Evolutionary conservation across 2,113 vertebrate genomes (phyloP).

Genomic region (Sarotherodon lohbergeri): DNA sequence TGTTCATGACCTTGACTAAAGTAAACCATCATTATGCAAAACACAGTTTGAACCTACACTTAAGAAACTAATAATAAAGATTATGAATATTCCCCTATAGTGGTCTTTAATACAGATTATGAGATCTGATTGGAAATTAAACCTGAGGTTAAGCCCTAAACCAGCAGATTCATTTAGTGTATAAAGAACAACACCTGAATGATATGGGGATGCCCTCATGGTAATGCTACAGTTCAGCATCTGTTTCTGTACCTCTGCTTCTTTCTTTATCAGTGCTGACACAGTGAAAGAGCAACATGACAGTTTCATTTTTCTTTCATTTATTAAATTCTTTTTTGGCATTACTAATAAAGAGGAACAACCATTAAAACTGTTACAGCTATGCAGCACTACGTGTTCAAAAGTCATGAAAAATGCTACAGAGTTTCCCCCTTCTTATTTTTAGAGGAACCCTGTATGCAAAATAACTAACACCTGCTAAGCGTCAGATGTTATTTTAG

Average conservation of each 20-base stretch:
- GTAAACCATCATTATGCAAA: neutral
- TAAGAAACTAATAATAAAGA: neutral
- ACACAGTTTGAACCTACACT: neutral
- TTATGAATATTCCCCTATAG: neutral
- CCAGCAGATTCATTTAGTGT: neutral
- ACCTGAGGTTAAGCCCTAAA: neutral
- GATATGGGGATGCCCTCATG: neutral
- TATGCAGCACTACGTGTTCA: neutral
- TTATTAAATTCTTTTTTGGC: neutral
- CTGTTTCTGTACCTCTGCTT: neutral
- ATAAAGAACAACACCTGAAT: neutral
- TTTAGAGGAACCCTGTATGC: neutral
- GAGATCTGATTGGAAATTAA: neutral
- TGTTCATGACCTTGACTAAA: neutral
- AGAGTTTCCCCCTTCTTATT: neutral
- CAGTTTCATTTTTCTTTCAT: neutral
- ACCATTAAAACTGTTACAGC: neutral
- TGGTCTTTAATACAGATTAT: neutral
- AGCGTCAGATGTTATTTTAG: neutral
- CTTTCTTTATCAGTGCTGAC: neutral
- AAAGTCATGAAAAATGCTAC: neutral
- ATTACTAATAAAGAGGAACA: conserved; percentile 2
- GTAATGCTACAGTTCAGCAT: neutral
- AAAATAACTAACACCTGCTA: neutral
- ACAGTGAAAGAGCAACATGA: neutral